Base-by-base conservation (phyloP, 2,797 vertebrate species). In the Pangasius krempfi region DNA sequence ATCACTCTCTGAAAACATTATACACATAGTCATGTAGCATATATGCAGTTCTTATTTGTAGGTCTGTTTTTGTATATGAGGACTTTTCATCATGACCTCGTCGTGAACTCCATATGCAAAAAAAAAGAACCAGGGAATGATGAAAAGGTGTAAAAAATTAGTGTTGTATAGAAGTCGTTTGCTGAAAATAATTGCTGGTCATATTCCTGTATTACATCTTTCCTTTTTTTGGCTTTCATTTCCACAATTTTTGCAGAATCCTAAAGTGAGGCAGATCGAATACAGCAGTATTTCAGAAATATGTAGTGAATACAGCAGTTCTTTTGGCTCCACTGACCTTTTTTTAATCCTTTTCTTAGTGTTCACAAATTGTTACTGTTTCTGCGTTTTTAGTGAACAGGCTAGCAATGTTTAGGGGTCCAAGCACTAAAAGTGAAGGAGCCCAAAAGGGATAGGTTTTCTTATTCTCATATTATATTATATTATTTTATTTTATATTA, bases 51-150 rank as follows among this genome's bases (percentile, higher is more conserved):
- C 92, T 12, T 82, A n/a, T n/a, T 94, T 95, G 90, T 93, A 93
- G 94, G 93, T 92, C 92, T 94, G 92, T 93, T 94, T 94, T 94
- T 95, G 94, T 95, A 96, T 94, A 95, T 95, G 93, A 95, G 94
- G 93, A 95, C 94, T 94, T 94, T 93, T 91, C 58, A 86, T 79
- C 12, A 14, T 52, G 75, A 52, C 44, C 22, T 33, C 8, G 8
- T 37, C n/a, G 1, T 70, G 30, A 81, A 66, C 18, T 33, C 37
- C 56, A 30, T 62, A 16, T 47, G 22, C 22, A 73, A 75, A 50
- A 16, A 4, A 50, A 22, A 40, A 33, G 5, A 70, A 18, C 2
- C 14, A 52, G 54, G 25, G 16, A 22, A 37, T 54, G 30, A 64
- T 20, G 58, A 52, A 18, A 81, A 62, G 40, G 56, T 80, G 56